Percentiles rank a stretch among this genome's conserved stretches.
These are phyloP conservation scores for Ctenodactylus gundi DNA, from an alignment of 2,113 vertebrate genomes.

Conservation along the genomic window DNA sequence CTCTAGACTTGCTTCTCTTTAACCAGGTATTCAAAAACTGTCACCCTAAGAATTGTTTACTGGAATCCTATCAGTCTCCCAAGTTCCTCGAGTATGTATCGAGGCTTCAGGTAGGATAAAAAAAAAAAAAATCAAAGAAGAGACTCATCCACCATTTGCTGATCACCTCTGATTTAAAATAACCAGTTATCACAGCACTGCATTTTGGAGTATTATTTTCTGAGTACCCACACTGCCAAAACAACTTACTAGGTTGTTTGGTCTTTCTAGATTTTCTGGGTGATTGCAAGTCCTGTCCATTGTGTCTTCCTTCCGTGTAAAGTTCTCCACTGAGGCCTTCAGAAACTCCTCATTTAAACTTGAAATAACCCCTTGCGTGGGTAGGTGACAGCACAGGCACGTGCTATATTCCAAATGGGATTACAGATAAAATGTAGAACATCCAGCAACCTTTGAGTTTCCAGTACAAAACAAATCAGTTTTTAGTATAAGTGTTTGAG, in stretches of 20 bases:
- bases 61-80: neutral
- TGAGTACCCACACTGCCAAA: neutral
- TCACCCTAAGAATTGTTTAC: neutral
- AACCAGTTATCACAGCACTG: neutral
- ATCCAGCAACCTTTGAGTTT: neutral
- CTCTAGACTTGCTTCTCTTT: neutral
- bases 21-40: neutral
- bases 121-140: neutral
- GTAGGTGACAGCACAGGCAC: neutral
- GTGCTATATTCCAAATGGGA: neutral
- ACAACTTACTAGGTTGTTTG: neutral
- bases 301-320: neutral
- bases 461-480: neutral
- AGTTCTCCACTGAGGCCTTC: neutral
- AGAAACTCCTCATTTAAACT: neutral
- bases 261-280: neutral
- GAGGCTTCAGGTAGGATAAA: no score
- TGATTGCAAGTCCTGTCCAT: neutral
- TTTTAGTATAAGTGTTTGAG: neutral
- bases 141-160: neutral
- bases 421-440: neutral
- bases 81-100: no score
- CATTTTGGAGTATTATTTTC: neutral
- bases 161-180: neutral
- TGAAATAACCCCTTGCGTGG: neutral